phyloP scores from a whole-genome alignment of 35 echinoderm and acorn worm species.

The Hemicentrotus pulcherrimus region DNA sequence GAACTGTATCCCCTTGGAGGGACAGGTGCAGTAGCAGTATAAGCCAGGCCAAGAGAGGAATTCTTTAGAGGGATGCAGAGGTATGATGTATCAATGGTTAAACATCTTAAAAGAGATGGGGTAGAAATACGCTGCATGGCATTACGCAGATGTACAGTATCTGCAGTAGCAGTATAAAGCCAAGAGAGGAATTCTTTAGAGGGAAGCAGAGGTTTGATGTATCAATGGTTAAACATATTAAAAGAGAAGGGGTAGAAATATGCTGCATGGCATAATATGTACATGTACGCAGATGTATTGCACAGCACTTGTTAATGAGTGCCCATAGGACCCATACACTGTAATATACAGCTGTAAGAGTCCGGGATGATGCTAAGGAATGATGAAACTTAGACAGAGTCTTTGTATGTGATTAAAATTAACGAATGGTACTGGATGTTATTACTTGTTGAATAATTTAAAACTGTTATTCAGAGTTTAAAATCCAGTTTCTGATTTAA shows the following conservation, averaged over 20 bases:
- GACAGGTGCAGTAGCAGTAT: not conserved
- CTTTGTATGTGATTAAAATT: no score
- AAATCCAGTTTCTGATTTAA: no score
- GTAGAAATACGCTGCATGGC: not conserved
- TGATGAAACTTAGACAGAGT: no score
- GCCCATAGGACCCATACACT: no score
- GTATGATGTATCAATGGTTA: constrained; percentile 12
- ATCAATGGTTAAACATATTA: not conserved
- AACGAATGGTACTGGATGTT: no score
- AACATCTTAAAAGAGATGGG: not conserved
- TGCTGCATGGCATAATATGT: not conserved
- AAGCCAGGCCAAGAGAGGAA: not conserved
- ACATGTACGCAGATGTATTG: no score
- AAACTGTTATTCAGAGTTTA: no score
- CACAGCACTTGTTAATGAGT: no score
- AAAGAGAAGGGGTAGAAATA: not conserved
- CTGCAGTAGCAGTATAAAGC: not conserved
- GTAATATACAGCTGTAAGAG: no score
- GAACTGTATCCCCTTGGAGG: not conserved
- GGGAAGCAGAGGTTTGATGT: not conserved
- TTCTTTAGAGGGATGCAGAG: not conserved
- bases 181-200: constrained; percentile 3
- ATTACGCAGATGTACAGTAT: not conserved
- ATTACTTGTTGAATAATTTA: no score
- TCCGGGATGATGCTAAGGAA: no score